Percentiles rank a stretch among this genome's conserved stretches.
Conservation (phyloP, 2,113 vertebrate species). For the Mystacornis crossleyi region DNA sequence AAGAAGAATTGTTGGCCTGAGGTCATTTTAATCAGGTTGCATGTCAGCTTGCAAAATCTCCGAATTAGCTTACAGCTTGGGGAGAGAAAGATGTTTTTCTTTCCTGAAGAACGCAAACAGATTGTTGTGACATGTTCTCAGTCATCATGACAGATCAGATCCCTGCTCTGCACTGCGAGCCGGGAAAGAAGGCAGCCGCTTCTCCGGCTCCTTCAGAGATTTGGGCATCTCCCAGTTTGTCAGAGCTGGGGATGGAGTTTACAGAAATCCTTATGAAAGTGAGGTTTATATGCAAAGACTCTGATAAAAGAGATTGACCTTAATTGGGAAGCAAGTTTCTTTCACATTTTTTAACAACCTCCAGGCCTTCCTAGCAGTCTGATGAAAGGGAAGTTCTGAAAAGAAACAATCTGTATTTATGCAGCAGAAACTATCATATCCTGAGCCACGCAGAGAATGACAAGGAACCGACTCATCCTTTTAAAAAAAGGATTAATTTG, state of each 20-base stretch:
- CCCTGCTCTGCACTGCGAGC: slow-evolving; percentile 15
- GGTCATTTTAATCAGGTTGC: slow-evolving; percentile 81
- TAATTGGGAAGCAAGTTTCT: slow-evolving; percentile 55
- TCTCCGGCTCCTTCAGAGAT: slow-evolving; percentile 55
- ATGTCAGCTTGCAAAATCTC: slow-evolving; percentile 78
- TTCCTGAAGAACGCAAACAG: slow-evolving; percentile 75
- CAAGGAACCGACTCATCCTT: slow-evolving; percentile 46
- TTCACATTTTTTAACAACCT: slow-evolving; percentile 54
- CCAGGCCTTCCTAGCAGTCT: slow-evolving; percentile 39
- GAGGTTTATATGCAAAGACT: slow-evolving; percentile 45
- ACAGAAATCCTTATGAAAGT: slow-evolving; percentile 58
- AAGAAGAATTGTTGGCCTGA: slow-evolving; percentile 68
- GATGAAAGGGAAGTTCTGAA: slow-evolving; percentile 53
- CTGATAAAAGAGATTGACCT: slow-evolving; percentile 53
- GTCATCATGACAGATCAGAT: slow-evolving; percentile 78
- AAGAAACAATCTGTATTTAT: slow-evolving; percentile 55
- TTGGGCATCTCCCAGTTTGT: slow-evolving; percentile 57
- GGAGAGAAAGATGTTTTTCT: slow-evolving; percentile 77
- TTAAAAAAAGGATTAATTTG: slow-evolving; percentile 48
- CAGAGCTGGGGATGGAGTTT: slow-evolving; percentile 39
- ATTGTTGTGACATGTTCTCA: slow-evolving; percentile 79
- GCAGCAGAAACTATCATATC: slow-evolving; percentile 40
- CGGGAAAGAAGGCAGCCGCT: slow-evolving; percentile 31
- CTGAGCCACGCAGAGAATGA: background rate
- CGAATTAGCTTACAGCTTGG: slow-evolving; percentile 75